Evolutionary conservation across 2,113 vertebrate species (phyloP), one percentile per base, ranked within the genome.

Genomic region (Chauna torquata): DNA sequence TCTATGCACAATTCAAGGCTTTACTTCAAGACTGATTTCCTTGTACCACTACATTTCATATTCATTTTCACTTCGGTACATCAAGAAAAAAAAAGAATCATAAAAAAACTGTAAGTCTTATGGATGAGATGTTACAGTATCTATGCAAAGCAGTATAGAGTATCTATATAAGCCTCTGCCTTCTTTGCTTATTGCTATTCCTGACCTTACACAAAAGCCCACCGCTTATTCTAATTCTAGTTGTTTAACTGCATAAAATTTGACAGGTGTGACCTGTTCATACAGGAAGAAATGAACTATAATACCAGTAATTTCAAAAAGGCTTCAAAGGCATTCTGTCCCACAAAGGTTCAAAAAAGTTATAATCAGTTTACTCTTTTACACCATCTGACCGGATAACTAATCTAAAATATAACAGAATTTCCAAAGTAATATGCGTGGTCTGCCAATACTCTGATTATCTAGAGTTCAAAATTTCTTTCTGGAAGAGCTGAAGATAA

Each of bases 1-100:
- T 61, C 80, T 68, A 55, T 42, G 81, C 81, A 87, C 94, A 97
- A 92, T 30, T 61, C 34, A 82, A 82, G 50, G 78, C 68, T 87
- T 42, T n/a, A 87, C 75, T 89, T 92, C 58, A 77, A 36, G 70
- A 80, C 12, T 34, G 4, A 82, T 74, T 91, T 86, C 66, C 69
- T 69, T 61, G 88, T 81, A 49, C 57, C 86, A 81, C 27, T 61
- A 55, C 2, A 38, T 45, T 49, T 91, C 58, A 58, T 30, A 90
- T 38, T 74, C 58, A 75, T 90, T 77, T 88, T 44, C 61, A 82
- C 74, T 85, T 69, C 16, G 34, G 17, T 66, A 61, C 11, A 36
- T 45, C 3, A 64, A 83, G 89, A 86, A 89, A 28, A 6, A 30
- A 42, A 27, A 40, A 16, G 28, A 88, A 30, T 6, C 52, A 24